phyloP scores from a whole-genome alignment of 2,888 invertebrate species.

The Ornithoptera priamus region DNA sequence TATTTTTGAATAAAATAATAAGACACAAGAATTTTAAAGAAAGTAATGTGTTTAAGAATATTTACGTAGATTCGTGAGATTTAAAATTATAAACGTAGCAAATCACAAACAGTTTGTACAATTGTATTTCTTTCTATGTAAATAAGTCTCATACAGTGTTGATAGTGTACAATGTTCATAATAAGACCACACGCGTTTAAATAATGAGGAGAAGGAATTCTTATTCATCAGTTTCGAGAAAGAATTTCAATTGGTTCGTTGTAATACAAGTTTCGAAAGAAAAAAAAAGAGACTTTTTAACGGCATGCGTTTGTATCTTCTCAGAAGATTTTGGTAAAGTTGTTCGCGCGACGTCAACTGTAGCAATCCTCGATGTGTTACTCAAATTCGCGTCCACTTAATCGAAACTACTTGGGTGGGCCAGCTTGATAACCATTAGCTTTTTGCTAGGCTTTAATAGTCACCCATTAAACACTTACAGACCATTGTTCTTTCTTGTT shows the following conservation, averaged over 20 bases:
- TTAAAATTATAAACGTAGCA: too few species aligned
- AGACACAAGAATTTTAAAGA: too few species aligned
- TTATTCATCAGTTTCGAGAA: conserved; percentile 69
- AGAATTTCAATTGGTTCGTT: conserved; percentile 67
- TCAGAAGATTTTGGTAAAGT: conserved; percentile 56
- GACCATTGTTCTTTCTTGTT: conserved; percentile 57
- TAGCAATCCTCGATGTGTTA: conserved; percentile 71
- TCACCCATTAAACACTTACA: conserved; percentile 54
- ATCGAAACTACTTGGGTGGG: conserved; percentile 72
- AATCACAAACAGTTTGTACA: too few species aligned
- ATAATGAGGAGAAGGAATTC: conserved; percentile 69
- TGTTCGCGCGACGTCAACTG: conserved; percentile 56
- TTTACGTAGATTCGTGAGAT: too few species aligned
- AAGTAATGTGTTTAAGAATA: too few species aligned
- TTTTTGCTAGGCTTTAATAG: conserved; percentile 71
- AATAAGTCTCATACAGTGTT: neutral
- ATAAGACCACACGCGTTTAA: conserved; percentile 77
- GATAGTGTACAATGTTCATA: conserved; percentile 53
- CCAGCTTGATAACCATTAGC: conserved; percentile 66
- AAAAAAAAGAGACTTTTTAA: conserved; percentile 54
- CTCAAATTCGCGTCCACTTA: conserved; percentile 63
- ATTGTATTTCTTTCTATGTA: too few species aligned
- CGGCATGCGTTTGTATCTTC: conserved; percentile 67
- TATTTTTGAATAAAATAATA: too few species aligned
- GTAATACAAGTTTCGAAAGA: conserved; percentile 71